A percentile compares a stretch with the other conserved stretches of the same genome.
Evolutionary conservation across 2,113 vertebrate species (phyloP).

Genomic region (Podarcis raffonei): DNA sequence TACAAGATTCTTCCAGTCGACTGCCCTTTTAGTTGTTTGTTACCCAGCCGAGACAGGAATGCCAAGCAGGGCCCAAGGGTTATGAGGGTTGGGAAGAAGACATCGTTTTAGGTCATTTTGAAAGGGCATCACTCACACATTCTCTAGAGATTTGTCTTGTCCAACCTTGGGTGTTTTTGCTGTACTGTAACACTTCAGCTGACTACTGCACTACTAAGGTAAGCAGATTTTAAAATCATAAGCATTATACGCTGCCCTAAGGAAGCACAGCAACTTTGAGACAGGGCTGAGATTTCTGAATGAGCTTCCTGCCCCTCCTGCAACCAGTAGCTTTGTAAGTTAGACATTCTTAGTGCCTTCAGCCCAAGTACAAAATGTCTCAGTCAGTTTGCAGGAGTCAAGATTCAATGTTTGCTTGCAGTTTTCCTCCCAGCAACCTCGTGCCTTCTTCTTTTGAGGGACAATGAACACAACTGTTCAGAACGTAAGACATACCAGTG

Average conservation of each 20-base stretch:
- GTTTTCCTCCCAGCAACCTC: not conserved
- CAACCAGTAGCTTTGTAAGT: not conserved
- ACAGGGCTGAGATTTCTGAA: too few relatives aligned
- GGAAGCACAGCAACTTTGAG: not conserved
- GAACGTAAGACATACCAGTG: not conserved
- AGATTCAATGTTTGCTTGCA: not conserved
- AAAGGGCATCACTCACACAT: not conserved
- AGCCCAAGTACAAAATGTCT: not conserved
- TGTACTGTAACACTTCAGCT: not conserved
- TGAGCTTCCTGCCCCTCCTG: not conserved
- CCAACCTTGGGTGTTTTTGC: not conserved
- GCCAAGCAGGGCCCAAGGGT: not conserved
- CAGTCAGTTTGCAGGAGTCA: not conserved
- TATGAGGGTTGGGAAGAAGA: not conserved
- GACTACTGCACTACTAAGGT: not conserved
- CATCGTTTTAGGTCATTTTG: not conserved
- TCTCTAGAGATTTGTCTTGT: not conserved
- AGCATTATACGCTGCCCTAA: not conserved
- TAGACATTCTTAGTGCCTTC: not conserved
- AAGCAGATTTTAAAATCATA: not conserved
- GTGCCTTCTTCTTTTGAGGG: not conserved
- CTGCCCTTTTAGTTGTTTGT: not conserved
- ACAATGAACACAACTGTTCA: not conserved
- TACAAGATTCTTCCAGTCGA: not conserved
- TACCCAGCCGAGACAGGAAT: not conserved